phyloP scores from a whole-genome alignment of 2,797 vertebrate species.

The Rhadinocentrus ornatus region DNA sequence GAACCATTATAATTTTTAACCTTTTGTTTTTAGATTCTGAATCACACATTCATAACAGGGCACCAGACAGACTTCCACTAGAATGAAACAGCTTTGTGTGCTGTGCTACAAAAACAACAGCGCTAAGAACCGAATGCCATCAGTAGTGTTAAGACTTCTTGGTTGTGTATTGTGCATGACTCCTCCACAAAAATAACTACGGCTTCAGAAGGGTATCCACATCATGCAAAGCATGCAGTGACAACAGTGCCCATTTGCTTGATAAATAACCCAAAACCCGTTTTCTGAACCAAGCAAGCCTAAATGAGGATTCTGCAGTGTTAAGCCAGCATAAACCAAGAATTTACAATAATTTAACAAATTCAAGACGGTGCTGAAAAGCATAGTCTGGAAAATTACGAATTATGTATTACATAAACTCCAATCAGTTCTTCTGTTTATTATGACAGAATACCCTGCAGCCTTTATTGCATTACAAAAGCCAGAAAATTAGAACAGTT shows the following conservation, averaged over 20 bases:
- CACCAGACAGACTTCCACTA: constrained; percentile 10
- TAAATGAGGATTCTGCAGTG: not conserved
- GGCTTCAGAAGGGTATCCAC: constrained; percentile 4
- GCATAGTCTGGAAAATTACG: not conserved
- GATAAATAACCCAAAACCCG: constrained; percentile 12
- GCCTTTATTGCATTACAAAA: constrained; percentile 28
- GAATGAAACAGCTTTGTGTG: constrained; percentile 15
- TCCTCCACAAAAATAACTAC: constrained; percentile 1
- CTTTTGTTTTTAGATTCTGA: constrained; percentile 40
- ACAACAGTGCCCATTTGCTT: not conserved
- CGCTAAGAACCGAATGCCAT: constrained; percentile 17
- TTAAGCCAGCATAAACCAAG: not conserved
- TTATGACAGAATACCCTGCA: constrained; percentile 17
- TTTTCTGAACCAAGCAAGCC: not conserved
- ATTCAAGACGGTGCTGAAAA: not conserved
- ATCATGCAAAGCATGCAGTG: not conserved
- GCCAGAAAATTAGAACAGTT: constrained; percentile 36
- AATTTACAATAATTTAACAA: not conserved
- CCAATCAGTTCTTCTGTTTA: constrained; percentile 12
- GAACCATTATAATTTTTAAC: constrained; percentile 31
- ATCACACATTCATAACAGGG: constrained; percentile 22
- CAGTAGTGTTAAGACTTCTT: not conserved
- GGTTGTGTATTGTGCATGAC: not conserved
- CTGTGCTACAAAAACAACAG: constrained; percentile 16
- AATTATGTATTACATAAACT: constrained; percentile 13